Conservation (phyloP, 2,797 vertebrate species). For the Enteromius thamalakanensis region DNA sequence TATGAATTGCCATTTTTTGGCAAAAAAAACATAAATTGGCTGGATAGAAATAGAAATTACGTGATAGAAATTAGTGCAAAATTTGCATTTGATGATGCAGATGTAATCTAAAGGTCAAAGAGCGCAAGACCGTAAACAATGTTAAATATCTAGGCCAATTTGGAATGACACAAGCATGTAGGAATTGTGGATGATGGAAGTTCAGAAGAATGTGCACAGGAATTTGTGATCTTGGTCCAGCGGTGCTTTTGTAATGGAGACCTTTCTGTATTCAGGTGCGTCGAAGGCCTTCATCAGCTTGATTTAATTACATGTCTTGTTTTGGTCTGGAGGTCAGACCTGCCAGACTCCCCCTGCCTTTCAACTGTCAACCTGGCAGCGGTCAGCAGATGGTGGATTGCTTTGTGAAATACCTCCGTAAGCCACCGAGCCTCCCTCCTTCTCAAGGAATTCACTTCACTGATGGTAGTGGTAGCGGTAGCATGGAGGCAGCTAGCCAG, state of each 20-base stretch:
- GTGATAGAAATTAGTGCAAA: background rate
- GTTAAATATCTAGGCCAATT: background rate
- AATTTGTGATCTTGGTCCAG: background rate
- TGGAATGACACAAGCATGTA: background rate
- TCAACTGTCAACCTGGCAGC: constrained; percentile 34
- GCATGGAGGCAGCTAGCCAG: constrained; percentile 43
- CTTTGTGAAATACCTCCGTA: constrained; percentile 37
- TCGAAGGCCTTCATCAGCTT: background rate
- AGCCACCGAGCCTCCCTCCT: constrained; percentile 22
- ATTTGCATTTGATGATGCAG: background rate
- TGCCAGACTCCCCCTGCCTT: constrained; percentile 19
- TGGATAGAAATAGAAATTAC: background rate
- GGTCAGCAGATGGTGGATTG: constrained; percentile 54
- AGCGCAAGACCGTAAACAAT: background rate
- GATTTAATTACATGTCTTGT: constrained; percentile 40
- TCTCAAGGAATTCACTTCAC: constrained; percentile 37
- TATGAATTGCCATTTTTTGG: background rate
- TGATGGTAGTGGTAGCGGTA: background rate
- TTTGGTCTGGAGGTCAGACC: constrained; percentile 39
- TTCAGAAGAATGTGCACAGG: background rate
- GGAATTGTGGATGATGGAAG: background rate
- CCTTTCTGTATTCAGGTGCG: constrained; percentile 11
- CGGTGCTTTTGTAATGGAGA: background rate
- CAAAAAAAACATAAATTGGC: background rate
- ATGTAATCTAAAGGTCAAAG: background rate